Evolutionary conservation across 2,113 vertebrate species (phyloP).

Genomic region (Penelope pileata): DNA sequence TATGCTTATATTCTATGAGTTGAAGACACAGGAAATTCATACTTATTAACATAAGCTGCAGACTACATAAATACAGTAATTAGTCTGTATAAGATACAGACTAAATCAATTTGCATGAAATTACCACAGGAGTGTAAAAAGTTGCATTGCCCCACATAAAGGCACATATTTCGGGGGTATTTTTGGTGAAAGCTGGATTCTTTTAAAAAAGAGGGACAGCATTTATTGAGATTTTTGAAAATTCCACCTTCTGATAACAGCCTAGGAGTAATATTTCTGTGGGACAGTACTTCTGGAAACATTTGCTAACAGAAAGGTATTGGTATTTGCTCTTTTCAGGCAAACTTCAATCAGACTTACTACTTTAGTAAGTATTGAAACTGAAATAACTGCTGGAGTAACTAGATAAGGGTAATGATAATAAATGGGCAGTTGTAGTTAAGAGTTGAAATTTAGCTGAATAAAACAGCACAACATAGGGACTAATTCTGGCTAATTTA

Average conservation of each 20-base stretch:
- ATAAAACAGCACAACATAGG: not conserved
- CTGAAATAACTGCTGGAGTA: not conserved
- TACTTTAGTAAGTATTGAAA: not conserved
- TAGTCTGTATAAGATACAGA: too few relatives aligned
- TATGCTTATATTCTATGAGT: not conserved
- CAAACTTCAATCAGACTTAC: not conserved
- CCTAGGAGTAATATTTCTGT: not conserved
- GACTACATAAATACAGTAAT: too few relatives aligned
- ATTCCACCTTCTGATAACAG: not conserved
- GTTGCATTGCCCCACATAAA: not conserved
- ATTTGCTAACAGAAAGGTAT: not conserved
- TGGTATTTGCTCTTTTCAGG: not conserved
- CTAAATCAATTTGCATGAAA: not conserved
- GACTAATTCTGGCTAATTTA: conserved; percentile 25
- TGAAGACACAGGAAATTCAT: not conserved
- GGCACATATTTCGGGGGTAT: not conserved
- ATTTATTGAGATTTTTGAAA: not conserved
- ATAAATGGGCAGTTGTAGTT: not conserved
- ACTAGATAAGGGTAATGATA: not conserved
- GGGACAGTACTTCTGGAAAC: not conserved
- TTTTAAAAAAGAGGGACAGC: not conserved
- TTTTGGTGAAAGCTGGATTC: not conserved
- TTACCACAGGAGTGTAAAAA: not conserved
- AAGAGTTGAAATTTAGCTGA: not conserved
- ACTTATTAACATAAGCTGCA: not conserved